phyloP scores from a whole-genome alignment of 2,888 invertebrate species.

The Kuschelorhynchus macadamiae region DNA sequence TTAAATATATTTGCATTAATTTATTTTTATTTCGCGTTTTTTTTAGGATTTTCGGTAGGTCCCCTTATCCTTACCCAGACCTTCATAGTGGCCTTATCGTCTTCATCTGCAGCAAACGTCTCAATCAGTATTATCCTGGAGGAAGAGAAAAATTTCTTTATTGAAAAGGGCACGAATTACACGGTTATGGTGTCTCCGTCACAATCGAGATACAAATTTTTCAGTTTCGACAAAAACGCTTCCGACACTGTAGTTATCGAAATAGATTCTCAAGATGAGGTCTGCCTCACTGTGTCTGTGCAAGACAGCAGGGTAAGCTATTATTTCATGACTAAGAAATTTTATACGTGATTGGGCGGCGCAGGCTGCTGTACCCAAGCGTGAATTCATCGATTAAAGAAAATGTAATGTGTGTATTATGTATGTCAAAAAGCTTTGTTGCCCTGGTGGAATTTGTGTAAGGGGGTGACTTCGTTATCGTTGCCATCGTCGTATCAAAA shows the following conservation, averaged over 20 bases:
- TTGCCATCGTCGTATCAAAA: too few species aligned
- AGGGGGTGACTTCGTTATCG: too few species aligned
- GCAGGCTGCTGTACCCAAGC: too few species aligned
- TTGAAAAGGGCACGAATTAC: constrained; percentile 67
- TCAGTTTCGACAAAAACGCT: constrained; percentile 68
- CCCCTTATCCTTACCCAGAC: constrained; percentile 54
- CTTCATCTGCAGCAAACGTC: constrained; percentile 74
- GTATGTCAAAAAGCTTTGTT: too few species aligned
- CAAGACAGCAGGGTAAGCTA: constrained; percentile 79
- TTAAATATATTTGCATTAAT: neutral
- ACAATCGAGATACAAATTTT: constrained; percentile 75
- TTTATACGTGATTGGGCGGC: too few species aligned
- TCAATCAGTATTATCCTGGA: constrained; percentile 74
- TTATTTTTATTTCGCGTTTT: neutral
- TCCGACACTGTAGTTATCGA: constrained; percentile 72
- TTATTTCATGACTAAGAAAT: neutral
- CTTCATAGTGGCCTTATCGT: constrained; percentile 66
- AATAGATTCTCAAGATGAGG: constrained; percentile 76
- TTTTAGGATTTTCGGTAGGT: constrained; percentile 47
- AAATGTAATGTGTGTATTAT: too few species aligned
- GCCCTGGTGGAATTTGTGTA: too few species aligned
- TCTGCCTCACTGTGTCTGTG: constrained; percentile 85
- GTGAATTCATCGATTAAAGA: too few species aligned
- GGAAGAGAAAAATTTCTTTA: constrained; percentile 74
- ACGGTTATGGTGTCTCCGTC: constrained; percentile 69